Evolutionary conservation across 2,888 invertebrate species (phyloP).

Genomic region (Syrista parreyssii): DNA sequence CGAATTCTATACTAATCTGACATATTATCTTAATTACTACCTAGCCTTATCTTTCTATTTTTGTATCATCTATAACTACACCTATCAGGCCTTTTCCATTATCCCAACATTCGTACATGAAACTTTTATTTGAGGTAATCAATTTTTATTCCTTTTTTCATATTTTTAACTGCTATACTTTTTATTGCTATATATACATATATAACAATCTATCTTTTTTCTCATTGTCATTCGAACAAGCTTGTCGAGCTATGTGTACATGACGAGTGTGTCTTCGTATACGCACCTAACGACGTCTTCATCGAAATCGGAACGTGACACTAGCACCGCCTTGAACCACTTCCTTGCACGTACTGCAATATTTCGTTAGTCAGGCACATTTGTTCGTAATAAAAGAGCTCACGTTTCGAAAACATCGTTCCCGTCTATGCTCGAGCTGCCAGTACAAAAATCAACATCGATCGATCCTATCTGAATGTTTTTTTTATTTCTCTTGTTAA

Average conservation of each 20-base stretch:
- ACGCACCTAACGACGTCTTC: background rate
- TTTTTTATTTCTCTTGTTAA: background rate
- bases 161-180: background rate
- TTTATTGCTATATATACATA: too few species aligned
- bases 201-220: background rate
- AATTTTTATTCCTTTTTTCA: background rate
- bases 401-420: conserved; percentile 1
- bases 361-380: conserved; percentile 4
- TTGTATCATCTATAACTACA: background rate
- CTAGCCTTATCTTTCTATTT: background rate
- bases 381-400: background rate
- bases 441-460: background rate
- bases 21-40: background rate
- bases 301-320: conserved; percentile 5
- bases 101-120: background rate
- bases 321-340: background rate
- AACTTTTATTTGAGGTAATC: background rate
- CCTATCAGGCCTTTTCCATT: too few species aligned
- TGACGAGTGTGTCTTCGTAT: background rate
- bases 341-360: conserved; percentile 1
- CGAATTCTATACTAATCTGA: background rate
- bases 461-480: background rate
- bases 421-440: background rate
- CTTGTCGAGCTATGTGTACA: background rate
- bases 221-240: background rate